Base-by-base conservation (phyloP, 2,888 invertebrate species). In the Hydrotaea diabolus region DNA sequence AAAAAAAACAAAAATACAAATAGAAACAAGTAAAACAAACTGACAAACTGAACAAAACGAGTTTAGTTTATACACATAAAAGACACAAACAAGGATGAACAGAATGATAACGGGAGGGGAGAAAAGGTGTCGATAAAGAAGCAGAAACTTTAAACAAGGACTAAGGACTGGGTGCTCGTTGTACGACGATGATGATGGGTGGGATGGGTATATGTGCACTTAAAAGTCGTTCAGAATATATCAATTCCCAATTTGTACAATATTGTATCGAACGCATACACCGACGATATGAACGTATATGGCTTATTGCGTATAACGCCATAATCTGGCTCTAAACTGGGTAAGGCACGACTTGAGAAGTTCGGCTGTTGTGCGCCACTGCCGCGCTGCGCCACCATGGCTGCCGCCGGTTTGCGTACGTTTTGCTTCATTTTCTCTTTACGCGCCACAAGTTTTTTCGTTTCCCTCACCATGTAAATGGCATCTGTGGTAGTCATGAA, bases 341-440 rank as follows among this genome's bases (percentile, higher is more conserved):
- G 93, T 79, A 92, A 72, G 0, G 91, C 85, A 53, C 88, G 88
- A 66, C 88, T 88, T 9, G 88, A 80, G 79, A 91, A 92, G 9
- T 69, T 82, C 1, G 82, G 81, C 26, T 88, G 87, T 23, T 87
- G 88, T 15, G 79, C 66, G 64, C 36, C 72, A 64, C 11, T 64
- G 69, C 59, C 78, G 75, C 19, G 77, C 17, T 31, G 57, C 49
- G 23, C 59, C 36, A 85, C 86, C 2, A 76, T 69, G 17, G 80
- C 23, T 17, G 78, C 62, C 9, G 82, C 72, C 2, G 88, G 87
- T 59, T 92, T 92, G 4, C 92, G 90, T 2, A 89, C 87, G 87
- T 92, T 92, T 59, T 91, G 89, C 76, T 90, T 90, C 93, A 93
- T 93, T 76, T 92, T 92, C 82, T 93, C 92, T 82, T 93, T 93